A percentile compares a stretch with the other conserved stretches of the same genome.
Conservation (phyloP, 2,888 invertebrate species). For the Palloptera scutellata region DNA sequence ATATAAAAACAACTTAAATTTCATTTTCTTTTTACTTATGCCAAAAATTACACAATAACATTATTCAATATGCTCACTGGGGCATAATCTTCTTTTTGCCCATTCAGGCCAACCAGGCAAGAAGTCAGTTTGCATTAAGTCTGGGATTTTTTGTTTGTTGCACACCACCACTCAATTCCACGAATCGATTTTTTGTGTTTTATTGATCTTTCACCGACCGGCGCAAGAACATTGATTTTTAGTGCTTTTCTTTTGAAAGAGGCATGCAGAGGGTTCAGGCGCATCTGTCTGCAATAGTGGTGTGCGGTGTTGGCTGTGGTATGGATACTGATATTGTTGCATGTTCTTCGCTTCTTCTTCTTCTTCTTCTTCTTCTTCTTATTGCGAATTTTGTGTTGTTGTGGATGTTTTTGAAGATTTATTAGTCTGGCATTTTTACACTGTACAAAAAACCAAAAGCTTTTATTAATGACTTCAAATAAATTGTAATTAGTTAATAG, state of each 20-base stretch:
- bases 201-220: conserved; percentile 36
- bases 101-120: no score
- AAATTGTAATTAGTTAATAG: no score
- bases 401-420: neutral
- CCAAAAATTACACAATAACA: conserved; percentile 1
- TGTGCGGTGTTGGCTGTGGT: neutral
- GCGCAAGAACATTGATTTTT: neutral
- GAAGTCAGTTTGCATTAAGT: no score
- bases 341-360: neutral
- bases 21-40: neutral
- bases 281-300: neutral
- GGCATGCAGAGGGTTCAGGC: no score
- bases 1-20: neutral
- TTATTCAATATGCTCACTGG: neutral
- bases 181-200: conserved; percentile 34
- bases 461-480: no score
- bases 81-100: neutral
- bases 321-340: neutral
- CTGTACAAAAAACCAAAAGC: no score
- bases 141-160: neutral
- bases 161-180: conserved; percentile 23
- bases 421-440: no score
- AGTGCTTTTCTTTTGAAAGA: neutral
- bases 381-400: neutral
- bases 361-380: neutral